Conservation (phyloP, 1,140 invertebrate species). For the Plodia interpunctella region DNA sequence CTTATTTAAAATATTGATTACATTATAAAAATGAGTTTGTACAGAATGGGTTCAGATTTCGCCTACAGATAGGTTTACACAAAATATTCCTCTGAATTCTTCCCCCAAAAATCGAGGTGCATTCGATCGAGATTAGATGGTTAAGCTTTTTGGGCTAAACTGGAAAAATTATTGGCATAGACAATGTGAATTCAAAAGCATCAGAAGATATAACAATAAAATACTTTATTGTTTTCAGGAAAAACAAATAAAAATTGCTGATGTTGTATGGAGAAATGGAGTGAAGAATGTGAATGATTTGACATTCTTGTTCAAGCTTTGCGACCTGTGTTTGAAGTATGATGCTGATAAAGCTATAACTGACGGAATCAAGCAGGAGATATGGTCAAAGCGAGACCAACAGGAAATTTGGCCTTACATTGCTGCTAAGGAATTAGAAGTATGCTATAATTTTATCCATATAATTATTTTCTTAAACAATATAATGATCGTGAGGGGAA, state of each 20-base stretch:
- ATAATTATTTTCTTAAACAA: too few relatives aligned
- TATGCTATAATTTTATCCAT: constrained; percentile 22
- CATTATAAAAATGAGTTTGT: too few relatives aligned
- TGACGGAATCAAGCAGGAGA: constrained; percentile 50
- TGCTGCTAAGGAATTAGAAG: constrained; percentile 57
- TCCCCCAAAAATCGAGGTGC: too few relatives aligned
- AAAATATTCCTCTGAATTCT: too few relatives aligned
- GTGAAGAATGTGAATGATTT: constrained; percentile 44
- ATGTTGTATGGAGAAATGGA: constrained; percentile 61
- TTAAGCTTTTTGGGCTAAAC: too few relatives aligned
- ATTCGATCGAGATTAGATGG: too few relatives aligned
- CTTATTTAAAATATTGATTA: too few relatives aligned
- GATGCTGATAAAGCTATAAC: constrained; percentile 36
- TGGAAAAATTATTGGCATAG: too few relatives aligned
- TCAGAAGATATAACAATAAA: constrained; percentile 12
- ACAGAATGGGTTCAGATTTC: too few relatives aligned
- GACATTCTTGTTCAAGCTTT: constrained; percentile 48
- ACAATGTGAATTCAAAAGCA: too few relatives aligned
- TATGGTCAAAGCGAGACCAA: constrained; percentile 46
- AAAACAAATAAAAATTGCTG: constrained; percentile 53
- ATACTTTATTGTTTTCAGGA: constrained; percentile 39
- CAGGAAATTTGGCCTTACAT: constrained; percentile 62
- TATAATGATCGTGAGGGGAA: too few relatives aligned
- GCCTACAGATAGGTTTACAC: too few relatives aligned
- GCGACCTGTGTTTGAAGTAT: constrained; percentile 49